These are phyloP conservation scores for Acrossocheilus wenchowensis DNA, from an alignment of 2,797 vertebrate genomes.

Conservation along the genomic window DNA sequence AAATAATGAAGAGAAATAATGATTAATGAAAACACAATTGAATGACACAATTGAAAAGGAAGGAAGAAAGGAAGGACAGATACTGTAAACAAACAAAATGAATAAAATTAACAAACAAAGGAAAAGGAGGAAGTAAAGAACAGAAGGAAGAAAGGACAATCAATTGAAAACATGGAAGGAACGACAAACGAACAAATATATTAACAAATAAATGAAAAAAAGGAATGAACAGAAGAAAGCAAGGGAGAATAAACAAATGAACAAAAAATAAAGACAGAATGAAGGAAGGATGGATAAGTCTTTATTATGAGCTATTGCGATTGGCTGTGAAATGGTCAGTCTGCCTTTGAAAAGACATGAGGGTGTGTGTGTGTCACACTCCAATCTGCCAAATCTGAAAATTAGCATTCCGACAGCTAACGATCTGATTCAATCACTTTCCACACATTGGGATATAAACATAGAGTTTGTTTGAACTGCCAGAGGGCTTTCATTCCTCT, in stretches of 20 bases:
- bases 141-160: neutral
- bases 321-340: slow-evolving; percentile 39
- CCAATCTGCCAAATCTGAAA: slow-evolving; percentile 33
- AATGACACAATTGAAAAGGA: neutral
- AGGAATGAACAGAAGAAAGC: neutral
- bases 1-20: neutral
- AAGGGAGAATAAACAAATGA: neutral
- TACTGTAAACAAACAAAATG: neutral
- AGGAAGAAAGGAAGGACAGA: neutral
- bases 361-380: neutral
- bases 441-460: slow-evolving; percentile 37
- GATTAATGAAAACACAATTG: neutral
- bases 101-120: neutral
- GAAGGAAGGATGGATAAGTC: neutral
- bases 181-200: neutral
- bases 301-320: slow-evolving; percentile 11
- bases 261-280: neutral
- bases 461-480: slow-evolving; percentile 43
- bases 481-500: slow-evolving; percentile 37
- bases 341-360: slow-evolving; percentile 35
- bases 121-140: neutral
- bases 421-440: slow-evolving; percentile 45
- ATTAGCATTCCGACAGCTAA: slow-evolving; percentile 42
- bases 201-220: neutral
- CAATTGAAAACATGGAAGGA: neutral